Evolutionary conservation across 2,113 vertebrate genomes (phyloP).

Genomic region (Salminus brasiliensis): DNA sequence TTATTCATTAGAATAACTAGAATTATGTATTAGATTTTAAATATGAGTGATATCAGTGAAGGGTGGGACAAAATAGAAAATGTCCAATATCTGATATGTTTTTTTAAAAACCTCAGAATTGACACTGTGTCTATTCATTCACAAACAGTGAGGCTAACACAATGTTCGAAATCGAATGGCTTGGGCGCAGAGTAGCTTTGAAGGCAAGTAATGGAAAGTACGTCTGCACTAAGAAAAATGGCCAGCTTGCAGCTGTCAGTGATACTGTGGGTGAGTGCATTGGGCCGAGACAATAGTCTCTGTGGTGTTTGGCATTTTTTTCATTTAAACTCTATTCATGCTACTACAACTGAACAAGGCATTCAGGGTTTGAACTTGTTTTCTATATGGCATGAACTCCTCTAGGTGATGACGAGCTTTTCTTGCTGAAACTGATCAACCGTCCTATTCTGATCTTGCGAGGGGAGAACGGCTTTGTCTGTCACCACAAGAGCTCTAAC

Average conservation of each 20-base stretch:
- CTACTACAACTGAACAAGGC: background rate
- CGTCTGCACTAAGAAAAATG: conserved; percentile 94
- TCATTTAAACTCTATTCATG: background rate
- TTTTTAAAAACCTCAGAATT: background rate
- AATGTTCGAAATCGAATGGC: conserved; percentile 96
- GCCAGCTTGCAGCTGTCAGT: conserved; percentile 91
- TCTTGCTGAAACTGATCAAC: conserved; percentile 93
- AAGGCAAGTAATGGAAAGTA: conserved; percentile 93
- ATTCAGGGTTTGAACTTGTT: background rate
- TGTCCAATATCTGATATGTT: background rate
- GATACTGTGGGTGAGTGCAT: conserved; percentile 85
- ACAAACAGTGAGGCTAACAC: conserved; percentile 81
- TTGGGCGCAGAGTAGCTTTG: conserved; percentile 85
- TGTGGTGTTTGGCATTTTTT: background rate
- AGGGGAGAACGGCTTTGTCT: conserved; percentile 91
- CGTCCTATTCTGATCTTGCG: conserved; percentile 91
- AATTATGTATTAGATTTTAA: no score
- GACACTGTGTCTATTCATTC: background rate
- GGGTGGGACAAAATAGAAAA: background rate
- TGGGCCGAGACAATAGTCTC: background rate
- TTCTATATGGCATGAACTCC: background rate
- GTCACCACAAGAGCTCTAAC: conserved; percentile 90
- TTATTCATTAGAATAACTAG: background rate
- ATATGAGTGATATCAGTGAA: background rate
- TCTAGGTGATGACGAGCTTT: conserved; percentile 88